Evolutionary conservation across 2,113 vertebrate genomes (phyloP).

Genomic region (Xyliphius kryptos): DNA sequence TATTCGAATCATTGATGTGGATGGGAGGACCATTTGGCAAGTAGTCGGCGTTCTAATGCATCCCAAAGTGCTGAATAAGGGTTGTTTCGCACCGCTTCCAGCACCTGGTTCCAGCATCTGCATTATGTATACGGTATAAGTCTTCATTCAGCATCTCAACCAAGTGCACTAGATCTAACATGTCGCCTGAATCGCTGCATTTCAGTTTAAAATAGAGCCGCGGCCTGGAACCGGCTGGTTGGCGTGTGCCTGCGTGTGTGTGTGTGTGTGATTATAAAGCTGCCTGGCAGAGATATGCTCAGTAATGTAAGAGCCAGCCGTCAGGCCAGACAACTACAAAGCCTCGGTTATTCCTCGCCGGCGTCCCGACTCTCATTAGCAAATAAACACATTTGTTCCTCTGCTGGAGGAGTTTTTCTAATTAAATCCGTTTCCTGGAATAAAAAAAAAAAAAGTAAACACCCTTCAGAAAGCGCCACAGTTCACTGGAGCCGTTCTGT

Average conservation of each 20-base stretch:
- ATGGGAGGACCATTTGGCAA: too few species aligned
- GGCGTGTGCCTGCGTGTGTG: background rate
- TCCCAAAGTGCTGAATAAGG: too few species aligned
- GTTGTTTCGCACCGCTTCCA: too few species aligned
- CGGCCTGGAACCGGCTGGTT: background rate
- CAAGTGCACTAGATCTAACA: constrained; percentile 7
- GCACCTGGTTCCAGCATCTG: too few species aligned
- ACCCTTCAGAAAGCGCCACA: background rate
- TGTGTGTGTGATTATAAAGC: constrained; percentile 14
- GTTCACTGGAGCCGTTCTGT: constrained; percentile 3
- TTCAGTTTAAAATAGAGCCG: constrained; percentile 17
- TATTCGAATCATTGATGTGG: too few species aligned
- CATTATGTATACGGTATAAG: background rate
- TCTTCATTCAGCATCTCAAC: constrained; percentile 11
- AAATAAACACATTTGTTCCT: constrained; percentile 38
- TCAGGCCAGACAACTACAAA: constrained; percentile 38
- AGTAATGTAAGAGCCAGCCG: constrained; percentile 32
- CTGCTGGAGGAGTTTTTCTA: constrained; percentile 32
- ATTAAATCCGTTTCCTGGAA: constrained; percentile 25
- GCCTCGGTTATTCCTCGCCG: constrained; percentile 32
- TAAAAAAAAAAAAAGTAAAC: background rate
- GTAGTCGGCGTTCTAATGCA: too few species aligned
- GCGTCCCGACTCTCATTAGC: constrained; percentile 45
- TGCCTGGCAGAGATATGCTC: constrained; percentile 29
- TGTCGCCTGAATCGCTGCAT: constrained; percentile 27